Evolutionary conservation across 2,888 invertebrate species (phyloP).

Genomic region (Chrysina gloriosa): DNA sequence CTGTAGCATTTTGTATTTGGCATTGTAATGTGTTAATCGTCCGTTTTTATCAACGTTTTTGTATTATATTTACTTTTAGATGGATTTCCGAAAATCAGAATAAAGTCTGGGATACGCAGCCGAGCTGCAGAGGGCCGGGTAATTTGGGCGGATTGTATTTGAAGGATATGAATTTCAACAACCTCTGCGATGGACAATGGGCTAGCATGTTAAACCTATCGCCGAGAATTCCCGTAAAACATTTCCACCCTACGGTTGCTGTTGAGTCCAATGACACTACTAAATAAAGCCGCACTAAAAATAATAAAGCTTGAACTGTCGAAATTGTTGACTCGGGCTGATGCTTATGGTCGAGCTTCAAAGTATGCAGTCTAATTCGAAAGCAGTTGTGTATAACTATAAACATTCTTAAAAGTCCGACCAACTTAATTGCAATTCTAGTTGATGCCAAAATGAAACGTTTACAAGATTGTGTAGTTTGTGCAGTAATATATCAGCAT

Average conservation of each 20-base stretch:
- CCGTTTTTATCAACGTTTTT: neutral
- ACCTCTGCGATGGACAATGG: slow-evolving; percentile 82
- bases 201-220: slow-evolving; percentile 80
- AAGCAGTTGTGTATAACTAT: too few species aligned
- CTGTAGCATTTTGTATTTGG: slow-evolving; percentile 78
- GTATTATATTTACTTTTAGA: slow-evolving; percentile 63
- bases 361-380: too few species aligned
- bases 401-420: too few species aligned
- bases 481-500: too few species aligned
- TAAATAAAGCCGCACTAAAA: too few species aligned
- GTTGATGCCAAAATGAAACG: too few species aligned
- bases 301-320: too few species aligned
- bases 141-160: slow-evolving; percentile 76
- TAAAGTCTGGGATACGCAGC: slow-evolving; percentile 77
- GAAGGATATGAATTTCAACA: slow-evolving; percentile 77
- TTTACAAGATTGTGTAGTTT: too few species aligned
- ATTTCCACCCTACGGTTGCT: neutral
- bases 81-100: slow-evolving; percentile 76
- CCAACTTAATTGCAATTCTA: too few species aligned
- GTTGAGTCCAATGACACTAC: slow-evolving; percentile 6
- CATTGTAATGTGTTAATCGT: slow-evolving; percentile 68
- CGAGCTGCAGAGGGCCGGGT: slow-evolving; percentile 79
- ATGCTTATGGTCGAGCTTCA: too few species aligned
- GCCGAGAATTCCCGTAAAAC: slow-evolving; percentile 71
- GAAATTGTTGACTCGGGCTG: too few species aligned